Percentiles rank a stretch among this genome's conserved stretches.
Conservation (phyloP, 2,888 invertebrate species). For the Cyclophora albipunctata region DNA sequence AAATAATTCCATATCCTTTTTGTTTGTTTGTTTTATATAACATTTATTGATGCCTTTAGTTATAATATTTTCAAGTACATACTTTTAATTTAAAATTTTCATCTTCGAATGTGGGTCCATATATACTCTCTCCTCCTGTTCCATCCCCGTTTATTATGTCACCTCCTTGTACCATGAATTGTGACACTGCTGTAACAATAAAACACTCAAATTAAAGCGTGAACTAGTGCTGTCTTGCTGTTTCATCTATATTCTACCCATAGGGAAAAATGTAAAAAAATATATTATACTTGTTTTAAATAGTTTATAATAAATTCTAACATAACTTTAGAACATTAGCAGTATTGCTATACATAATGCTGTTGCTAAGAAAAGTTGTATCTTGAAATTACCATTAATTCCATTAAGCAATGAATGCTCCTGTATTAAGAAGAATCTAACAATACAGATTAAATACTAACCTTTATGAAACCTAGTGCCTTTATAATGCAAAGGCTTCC, state of each 20-base stretch:
- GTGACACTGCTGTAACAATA: conserved; percentile 79
- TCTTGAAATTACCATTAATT: too few relatives aligned
- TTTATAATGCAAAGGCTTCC: conserved; percentile 88
- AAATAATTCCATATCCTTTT: too few relatives aligned
- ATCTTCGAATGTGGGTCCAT: conserved; percentile 91
- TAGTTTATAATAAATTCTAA: neutral
- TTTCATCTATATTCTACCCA: too few relatives aligned
- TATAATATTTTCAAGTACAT: conserved; percentile 8
- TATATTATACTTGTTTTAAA: neutral
- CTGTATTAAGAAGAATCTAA: too few relatives aligned
- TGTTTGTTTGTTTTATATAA: too few relatives aligned
- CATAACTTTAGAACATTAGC: too few relatives aligned
- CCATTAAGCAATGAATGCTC: too few relatives aligned
- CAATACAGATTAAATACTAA: conserved; percentile 27
- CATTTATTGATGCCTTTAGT: too few relatives aligned
- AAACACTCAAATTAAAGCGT: neutral
- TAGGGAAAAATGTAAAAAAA: too few relatives aligned
- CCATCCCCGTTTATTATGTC: conserved; percentile 88
- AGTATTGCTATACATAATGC: too few relatives aligned
- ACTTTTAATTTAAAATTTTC: conserved; percentile 86
- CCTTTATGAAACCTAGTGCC: conserved; percentile 87
- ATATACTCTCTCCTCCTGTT: conserved; percentile 94
- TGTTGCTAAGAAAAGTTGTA: too few relatives aligned
- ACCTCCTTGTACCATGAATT: conserved; percentile 93
- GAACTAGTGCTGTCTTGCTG: too few relatives aligned